These are phyloP conservation scores for Actinia tenebrosa DNA, from an alignment of 64 coral and sea anemone species.

Conservation along the genomic window DNA sequence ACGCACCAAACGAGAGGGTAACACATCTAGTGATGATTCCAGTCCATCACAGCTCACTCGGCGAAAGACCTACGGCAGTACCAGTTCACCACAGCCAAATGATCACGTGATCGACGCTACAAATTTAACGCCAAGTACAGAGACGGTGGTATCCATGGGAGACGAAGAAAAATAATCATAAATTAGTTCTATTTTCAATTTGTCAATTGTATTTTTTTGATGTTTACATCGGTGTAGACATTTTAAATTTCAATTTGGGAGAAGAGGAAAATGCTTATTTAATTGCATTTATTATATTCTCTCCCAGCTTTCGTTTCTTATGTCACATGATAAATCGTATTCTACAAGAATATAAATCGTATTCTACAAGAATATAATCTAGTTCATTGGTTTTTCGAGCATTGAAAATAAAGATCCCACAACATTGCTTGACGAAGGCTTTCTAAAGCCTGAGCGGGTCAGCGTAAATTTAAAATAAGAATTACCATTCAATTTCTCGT, in stretches of 20 bases:
- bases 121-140: conserved; percentile 68
- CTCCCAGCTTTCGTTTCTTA: background rate
- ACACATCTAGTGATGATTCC: conserved; percentile 27
- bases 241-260: conserved; percentile 14
- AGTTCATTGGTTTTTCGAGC: background rate
- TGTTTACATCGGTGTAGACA: background rate
- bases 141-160: conserved; percentile 64
- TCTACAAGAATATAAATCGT: background rate
- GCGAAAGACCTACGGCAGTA: conserved; percentile 74
- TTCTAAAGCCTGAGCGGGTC: too few species aligned
- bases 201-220: background rate
- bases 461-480: too few species aligned
- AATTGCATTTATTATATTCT: background rate
- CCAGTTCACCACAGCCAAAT: conserved; percentile 2
- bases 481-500: too few species aligned
- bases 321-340: background rate
- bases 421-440: too few species aligned
- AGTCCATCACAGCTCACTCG: conserved; percentile 78
- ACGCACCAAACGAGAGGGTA: conserved; percentile 44
- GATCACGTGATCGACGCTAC: conserved; percentile 91
- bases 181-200: conserved; percentile 8
- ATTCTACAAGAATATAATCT: background rate
- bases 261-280: background rate
- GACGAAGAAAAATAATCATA: conserved; percentile 44
- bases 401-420: background rate